Evolutionary conservation across 2,113 vertebrate genomes (phyloP), one percentile per base, ranked within the genome.

Genomic region (Grantiella picta): DNA sequence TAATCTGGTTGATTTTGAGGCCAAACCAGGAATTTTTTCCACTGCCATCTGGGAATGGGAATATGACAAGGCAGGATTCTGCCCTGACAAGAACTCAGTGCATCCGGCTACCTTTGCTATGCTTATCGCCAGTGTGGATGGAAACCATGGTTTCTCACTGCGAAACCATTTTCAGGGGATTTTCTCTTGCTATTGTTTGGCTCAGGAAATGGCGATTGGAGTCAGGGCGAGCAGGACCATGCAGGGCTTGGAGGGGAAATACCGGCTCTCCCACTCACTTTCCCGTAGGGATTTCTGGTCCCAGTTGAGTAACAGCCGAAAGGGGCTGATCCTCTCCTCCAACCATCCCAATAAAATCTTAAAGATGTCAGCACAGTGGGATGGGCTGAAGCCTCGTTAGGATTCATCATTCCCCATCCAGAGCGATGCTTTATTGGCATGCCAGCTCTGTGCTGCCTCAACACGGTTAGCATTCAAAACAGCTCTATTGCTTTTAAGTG

Each of bases 201-300:
- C 54, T 94, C 95, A 94, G 96, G 96, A 96, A 96, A 25, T 16
- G 3, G 70, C 49, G 57, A 35, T 60, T 1, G 9, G 53, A 1
- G 14, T 66, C 2, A 4, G 57, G 57, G 63, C 0, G 6, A 94
- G 65, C 6, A 0, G 82, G 92, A 85, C 82, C 75, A 4, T 66
- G 24, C 8, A 87, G 78, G 64, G 83, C 80, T 95, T 7, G 3
- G 63, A 96, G 54, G 94, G 95, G 94, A 95, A 96, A 80, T 94
- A 85, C 53, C 13, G 44, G 49, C 31, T 76, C 75, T 94, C 89
- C 88, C 85, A 82, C 92, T 94, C 95, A 87, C 82, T 61, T 91
- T 92, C 75, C 82, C 27, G 0, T 38, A 47, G 82, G 85, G 69
- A 70, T 86, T 95, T 86, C 86, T 94, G 53, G 40, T 91, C 87